A percentile compares a stretch with the other conserved stretches of the same genome.
These are phyloP conservation scores for Allacma fusca DNA, from an alignment of 2,888 invertebrate genomes.

Conservation along the genomic window DNA sequence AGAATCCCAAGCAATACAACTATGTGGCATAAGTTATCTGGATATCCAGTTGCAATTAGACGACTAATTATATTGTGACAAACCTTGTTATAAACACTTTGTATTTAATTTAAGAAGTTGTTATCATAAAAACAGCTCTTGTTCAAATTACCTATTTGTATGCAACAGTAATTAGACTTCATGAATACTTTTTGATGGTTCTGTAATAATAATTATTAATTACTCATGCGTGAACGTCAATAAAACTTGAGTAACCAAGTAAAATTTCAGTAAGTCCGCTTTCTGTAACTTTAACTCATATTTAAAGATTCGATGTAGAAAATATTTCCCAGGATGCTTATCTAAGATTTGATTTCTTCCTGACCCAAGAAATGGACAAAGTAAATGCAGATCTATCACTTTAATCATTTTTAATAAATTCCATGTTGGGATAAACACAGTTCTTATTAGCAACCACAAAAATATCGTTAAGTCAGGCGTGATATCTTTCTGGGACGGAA, in stretches of 20 bases:
- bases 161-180: slow-evolving; percentile 7
- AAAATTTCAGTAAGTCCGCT: no score
- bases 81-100: slow-evolving; percentile 26
- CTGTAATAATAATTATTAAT: slow-evolving; percentile 1
- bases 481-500: no score
- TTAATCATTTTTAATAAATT: no score
- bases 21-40: slow-evolving; percentile 86
- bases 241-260: not conserved
- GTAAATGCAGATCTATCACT: no score
- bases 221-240: slow-evolving; percentile 11
- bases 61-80: not conserved
- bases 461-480: no score
- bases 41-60: slow-evolving; percentile 12
- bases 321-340: no score
- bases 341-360: no score
- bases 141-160: slow-evolving; percentile 24
- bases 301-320: no score
- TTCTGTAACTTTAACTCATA: no score
- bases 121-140: slow-evolving; percentile 18
- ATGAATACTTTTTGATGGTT: slow-evolving; percentile 6
- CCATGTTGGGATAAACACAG: no score
- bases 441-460: no score
- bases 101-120: slow-evolving; percentile 30
- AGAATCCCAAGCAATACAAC: slow-evolving; percentile 97
- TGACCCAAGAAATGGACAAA: no score